Base-by-base conservation (phyloP, 1,140 invertebrate species). In the Ditylenchus dipsaci region DNA sequence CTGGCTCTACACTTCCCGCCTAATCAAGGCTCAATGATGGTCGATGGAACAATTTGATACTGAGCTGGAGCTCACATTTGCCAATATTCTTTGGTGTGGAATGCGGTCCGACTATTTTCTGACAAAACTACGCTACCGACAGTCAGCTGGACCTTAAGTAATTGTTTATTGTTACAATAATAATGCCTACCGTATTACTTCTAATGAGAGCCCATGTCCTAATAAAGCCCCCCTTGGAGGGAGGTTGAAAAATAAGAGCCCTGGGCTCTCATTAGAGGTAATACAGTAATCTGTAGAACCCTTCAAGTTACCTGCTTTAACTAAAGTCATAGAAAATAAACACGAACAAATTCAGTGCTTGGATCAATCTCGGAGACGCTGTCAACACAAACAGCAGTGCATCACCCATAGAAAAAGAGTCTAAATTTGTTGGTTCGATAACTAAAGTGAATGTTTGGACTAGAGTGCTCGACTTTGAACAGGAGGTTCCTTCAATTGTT, bases 371-470 rank as follows among this genome's bases (percentile, higher is more conserved):
- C 45, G 94, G 94, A 43, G 91, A 92, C 81, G 59, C 73, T n/a
- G 27, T 66, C 13, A 67, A 58, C 49, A 49, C 71, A 11, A 27
- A 21, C n/a, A 33, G 59, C 29, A 26, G n/a, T 27, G 8, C 29
- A 26, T 30, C 49, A 21, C 15, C 49, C 15, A n/a, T 61, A 8
- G 53, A 56, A 23, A 56, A 56, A 8, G 69, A 68, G 19, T 57
- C 72, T 11, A 65, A 72, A 11, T 97, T 97, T 88, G 90, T 93
- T 86, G 95, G 95, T 19, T 90, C 91, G 77, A 82, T 97, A 17
- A 95, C 91, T 27, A 92, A 95, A 84, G 90, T 95, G 26, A 92
- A 96, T 86, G 88, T 96, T 60, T 97, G 94, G 92, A 90, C 89
- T 73, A 87, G 92, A 49, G 90, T 90, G 43, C 84, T 97, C 0